A percentile compares a stretch with the other conserved stretches of the same genome.
Conservation (phyloP, 2,113 vertebrate species). For the Sebastes fasciatus region DNA sequence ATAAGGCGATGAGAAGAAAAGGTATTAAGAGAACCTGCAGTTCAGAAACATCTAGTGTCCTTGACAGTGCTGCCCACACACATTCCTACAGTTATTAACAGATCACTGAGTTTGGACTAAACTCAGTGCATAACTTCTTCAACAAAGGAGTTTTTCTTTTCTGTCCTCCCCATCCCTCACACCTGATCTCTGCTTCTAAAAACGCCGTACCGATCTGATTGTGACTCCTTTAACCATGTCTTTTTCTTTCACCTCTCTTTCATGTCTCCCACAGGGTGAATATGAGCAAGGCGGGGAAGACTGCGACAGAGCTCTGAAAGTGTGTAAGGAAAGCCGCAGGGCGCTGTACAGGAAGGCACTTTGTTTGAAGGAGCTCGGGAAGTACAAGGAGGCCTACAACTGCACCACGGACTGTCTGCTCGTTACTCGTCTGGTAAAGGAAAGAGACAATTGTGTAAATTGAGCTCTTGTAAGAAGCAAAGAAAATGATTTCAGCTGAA, state of each 20-base stretch:
- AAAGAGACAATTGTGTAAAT: not conserved
- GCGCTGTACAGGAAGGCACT: constrained; percentile 93
- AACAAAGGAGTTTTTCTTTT: not conserved
- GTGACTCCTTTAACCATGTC: not conserved
- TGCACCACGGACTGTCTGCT: constrained; percentile 91
- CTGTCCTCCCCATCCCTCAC: not conserved
- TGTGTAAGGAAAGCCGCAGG: constrained; percentile 87
- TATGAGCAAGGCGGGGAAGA: constrained; percentile 89
- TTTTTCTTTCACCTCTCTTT: not conserved
- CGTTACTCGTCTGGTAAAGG: constrained; percentile 87
- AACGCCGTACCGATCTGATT: not conserved
- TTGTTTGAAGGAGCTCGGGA: constrained; percentile 89
- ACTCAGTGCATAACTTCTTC: not conserved
- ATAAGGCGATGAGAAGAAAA: not conserved
- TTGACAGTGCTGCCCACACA: not conserved
- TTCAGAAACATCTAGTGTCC: not conserved
- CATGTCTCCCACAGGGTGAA: constrained; percentile 80
- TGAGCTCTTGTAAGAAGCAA: too few relatives aligned
- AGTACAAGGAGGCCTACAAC: constrained; percentile 91
- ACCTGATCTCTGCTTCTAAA: not conserved
- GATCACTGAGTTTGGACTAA: not conserved
- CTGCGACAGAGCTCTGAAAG: constrained; percentile 87
- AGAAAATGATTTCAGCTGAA: too few relatives aligned
- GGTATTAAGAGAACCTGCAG: not conserved
- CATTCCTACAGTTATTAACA: not conserved